phyloP scores from a whole-genome alignment of 2,113 vertebrate species.

The Cyanoramphus novaezelandiae region DNA sequence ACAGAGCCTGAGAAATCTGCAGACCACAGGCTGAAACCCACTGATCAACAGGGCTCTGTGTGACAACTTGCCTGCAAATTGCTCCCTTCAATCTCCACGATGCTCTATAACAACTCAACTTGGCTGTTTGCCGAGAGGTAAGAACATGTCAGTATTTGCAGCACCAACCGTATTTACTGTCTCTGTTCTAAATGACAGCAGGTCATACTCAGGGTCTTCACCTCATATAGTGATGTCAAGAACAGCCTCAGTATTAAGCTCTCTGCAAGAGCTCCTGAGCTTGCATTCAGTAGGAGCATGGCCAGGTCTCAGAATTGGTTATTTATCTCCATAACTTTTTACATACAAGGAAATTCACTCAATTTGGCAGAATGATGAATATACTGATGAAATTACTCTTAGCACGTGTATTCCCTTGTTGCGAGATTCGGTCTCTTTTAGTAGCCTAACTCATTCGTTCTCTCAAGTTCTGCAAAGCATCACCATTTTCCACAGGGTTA shows the following conservation, averaged over 20 bases:
- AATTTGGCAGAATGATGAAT: not conserved
- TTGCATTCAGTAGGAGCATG: not conserved
- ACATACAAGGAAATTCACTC: not conserved
- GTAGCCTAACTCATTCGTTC: not conserved
- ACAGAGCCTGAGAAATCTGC: not conserved
- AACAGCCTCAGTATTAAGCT: not conserved
- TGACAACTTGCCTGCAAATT: not conserved
- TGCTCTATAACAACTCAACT: not conserved
- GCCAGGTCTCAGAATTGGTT: not conserved
- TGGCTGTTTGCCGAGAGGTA: not conserved
- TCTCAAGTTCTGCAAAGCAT: not conserved
- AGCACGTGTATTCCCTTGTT: not conserved
- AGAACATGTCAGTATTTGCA: not conserved
- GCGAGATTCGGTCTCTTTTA: rapidly evolving
- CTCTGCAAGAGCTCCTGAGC: not conserved
- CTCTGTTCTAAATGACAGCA: not conserved
- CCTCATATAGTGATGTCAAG: rapidly evolving
- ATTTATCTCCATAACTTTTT: not conserved
- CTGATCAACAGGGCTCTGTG: not conserved
- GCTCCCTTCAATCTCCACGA: not conserved
- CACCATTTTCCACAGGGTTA: not conserved
- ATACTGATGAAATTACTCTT: rapidly evolving
- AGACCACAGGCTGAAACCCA: slow-evolving; percentile 15
- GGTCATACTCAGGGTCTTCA: not conserved
- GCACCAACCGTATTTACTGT: rapidly evolving